These are phyloP conservation scores for Patella pellucida DNA, from an alignment of 2,888 invertebrate species.

Conservation along the genomic window DNA sequence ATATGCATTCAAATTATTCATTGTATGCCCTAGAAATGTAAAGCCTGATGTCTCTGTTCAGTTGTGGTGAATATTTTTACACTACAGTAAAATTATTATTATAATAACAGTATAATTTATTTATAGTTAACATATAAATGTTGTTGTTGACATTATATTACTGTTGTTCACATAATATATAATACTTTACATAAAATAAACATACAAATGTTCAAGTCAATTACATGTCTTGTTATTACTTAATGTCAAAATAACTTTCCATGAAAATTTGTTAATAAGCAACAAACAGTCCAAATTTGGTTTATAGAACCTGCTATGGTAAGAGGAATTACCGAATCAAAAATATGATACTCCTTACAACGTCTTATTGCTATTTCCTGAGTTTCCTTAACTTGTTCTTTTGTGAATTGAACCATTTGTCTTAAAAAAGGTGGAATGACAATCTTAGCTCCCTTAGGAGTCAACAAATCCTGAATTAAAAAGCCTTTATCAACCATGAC, in stretches of 20 bases:
- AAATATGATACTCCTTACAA: conserved; percentile 27
- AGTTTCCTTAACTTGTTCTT: conserved; percentile 14
- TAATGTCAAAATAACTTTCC: no score
- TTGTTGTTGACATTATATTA: no score
- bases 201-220: background rate
- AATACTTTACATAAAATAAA: no score
- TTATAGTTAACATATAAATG: no score
- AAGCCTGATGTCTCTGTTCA: no score
- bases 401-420: conserved; percentile 18
- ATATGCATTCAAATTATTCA: no score
- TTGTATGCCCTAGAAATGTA: no score
- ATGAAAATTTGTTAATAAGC: conserved; percentile 22
- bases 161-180: no score
- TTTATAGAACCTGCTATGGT: conserved; percentile 24
- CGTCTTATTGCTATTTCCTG: conserved; percentile 21
- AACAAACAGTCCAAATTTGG: conserved; percentile 31
- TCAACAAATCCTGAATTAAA: conserved; percentile 22
- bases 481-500: conserved; percentile 36
- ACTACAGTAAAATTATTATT: no score
- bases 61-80: no score
- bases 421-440: conserved; percentile 30
- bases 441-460: conserved; percentile 17
- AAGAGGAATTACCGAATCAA: conserved; percentile 25
- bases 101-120: no score
- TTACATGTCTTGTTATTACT: background rate